Conservation (phyloP, 2,113 vertebrate genomes). For the Isurus oxyrinchus region DNA sequence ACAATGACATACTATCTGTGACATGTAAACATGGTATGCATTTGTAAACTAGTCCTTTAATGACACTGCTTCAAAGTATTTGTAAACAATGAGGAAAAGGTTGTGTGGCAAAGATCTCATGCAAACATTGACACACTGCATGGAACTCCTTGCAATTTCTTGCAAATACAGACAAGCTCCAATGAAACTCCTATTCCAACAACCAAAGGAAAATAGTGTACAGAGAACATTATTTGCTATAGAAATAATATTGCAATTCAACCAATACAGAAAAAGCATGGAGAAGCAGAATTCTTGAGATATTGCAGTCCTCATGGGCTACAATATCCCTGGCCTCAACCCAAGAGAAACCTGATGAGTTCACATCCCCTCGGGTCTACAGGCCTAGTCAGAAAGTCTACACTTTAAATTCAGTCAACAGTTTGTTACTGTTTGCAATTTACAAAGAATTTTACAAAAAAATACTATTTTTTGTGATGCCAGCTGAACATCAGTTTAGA, state of each 20-base stretch:
- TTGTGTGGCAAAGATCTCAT: neutral
- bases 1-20: neutral
- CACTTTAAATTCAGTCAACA: neutral
- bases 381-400: conserved; percentile 19
- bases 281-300: neutral
- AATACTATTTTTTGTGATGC: neutral
- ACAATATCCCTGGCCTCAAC: neutral
- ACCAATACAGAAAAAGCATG: neutral
- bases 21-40: neutral
- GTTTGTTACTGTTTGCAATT: neutral
- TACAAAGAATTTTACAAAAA: conserved; percentile 17
- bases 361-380: neutral
- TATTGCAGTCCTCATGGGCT: neutral
- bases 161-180: neutral
- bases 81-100: neutral
- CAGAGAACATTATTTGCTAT: neutral
- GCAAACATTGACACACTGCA: conserved; percentile 25
- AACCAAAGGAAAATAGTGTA: neutral
- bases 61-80: neutral
- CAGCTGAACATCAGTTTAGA: neutral
- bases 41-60: neutral
- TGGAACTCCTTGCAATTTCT: neutral
- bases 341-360: conserved; percentile 14
- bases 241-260: neutral
- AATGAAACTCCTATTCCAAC: neutral